Evolutionary conservation across 2,113 vertebrate genomes (phyloP).

Genomic region (Salminus brasiliensis): DNA sequence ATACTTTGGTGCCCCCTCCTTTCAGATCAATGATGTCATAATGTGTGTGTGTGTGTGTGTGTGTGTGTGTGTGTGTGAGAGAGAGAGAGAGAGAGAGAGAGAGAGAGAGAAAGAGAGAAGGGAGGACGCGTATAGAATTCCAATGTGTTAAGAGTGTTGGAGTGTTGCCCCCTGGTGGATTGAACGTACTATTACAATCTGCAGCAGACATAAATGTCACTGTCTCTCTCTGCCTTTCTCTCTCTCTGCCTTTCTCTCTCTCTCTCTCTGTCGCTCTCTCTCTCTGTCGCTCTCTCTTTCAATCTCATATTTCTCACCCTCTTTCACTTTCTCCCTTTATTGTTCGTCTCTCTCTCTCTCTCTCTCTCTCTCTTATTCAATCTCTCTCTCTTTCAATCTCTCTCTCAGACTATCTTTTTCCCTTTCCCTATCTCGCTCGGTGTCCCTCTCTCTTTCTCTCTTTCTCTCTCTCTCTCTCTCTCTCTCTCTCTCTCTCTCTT

Average conservation of each 20-base stretch:
- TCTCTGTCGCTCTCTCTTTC: not conserved
- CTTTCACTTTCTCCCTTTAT: no score
- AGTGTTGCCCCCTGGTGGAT: conserved; percentile 45
- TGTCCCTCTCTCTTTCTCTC: not conserved
- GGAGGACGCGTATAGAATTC: conserved; percentile 36
- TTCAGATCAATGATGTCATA: conserved; percentile 76
- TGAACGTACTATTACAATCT: conserved; percentile 8
- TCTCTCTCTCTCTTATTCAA: not conserved
- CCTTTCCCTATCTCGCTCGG: not conserved
- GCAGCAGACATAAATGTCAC: conserved; percentile 3
- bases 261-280: not conserved
- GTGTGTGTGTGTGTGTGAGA: conserved; percentile 24
- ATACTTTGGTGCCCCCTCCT: conserved; percentile 59
- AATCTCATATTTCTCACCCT: no score
- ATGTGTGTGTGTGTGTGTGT: conserved; percentile 52
- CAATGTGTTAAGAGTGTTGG: conserved; percentile 41
- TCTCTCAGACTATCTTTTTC: not conserved
- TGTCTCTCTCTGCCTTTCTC: not conserved
- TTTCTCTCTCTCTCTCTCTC: no score
- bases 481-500: no score
- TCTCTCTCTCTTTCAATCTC: not conserved
- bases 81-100: conserved; percentile 22
- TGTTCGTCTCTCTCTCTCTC: no score
- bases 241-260: not conserved
- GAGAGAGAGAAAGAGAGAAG: not conserved